phyloP scores from a whole-genome alignment of 2,888 invertebrate species.

The Ophioninae sp. region DNA sequence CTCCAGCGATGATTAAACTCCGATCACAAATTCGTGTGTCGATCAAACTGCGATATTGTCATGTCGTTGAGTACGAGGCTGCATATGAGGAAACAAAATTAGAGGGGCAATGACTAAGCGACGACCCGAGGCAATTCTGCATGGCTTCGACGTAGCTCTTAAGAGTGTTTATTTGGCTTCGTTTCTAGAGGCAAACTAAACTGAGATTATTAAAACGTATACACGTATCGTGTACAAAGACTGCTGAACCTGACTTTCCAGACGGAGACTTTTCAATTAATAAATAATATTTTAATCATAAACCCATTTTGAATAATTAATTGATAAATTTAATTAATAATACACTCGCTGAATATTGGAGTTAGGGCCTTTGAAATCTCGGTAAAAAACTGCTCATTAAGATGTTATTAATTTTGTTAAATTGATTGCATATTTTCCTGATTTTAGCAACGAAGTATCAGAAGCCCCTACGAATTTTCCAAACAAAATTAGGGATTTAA shows the following conservation, averaged over 20 bases:
- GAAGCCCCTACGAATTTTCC: too few species aligned
- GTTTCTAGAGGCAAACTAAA: slow-evolving; percentile 55
- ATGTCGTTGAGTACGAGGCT: slow-evolving; percentile 9
- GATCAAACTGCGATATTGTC: slow-evolving; percentile 33
- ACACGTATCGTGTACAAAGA: slow-evolving; percentile 14
- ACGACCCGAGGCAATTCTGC: slow-evolving; percentile 65
- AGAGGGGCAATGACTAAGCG: slow-evolving; percentile 71
- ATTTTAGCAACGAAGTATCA: too few species aligned
- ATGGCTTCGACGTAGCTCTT: slow-evolving; percentile 47
- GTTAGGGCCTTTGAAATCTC: too few species aligned
- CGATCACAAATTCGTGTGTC: slow-evolving; percentile 14
- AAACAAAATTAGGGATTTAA: too few species aligned
- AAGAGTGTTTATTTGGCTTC: slow-evolving; percentile 74
- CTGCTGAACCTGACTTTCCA: slow-evolving; percentile 7
- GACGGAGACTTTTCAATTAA: background rate
- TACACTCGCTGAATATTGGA: too few species aligned
- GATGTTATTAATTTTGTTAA: too few species aligned
- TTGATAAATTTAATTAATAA: background rate
- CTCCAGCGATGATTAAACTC: slow-evolving; percentile 15
- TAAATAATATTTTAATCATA: background rate
- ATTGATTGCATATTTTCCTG: too few species aligned
- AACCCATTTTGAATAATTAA: background rate
- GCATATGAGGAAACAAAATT: slow-evolving; percentile 63
- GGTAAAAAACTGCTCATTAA: too few species aligned
- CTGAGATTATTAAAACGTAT: slow-evolving; percentile 13